phyloP scores from a whole-genome alignment of 2,113 vertebrate genomes.

The Oostethus manadensis region DNA sequence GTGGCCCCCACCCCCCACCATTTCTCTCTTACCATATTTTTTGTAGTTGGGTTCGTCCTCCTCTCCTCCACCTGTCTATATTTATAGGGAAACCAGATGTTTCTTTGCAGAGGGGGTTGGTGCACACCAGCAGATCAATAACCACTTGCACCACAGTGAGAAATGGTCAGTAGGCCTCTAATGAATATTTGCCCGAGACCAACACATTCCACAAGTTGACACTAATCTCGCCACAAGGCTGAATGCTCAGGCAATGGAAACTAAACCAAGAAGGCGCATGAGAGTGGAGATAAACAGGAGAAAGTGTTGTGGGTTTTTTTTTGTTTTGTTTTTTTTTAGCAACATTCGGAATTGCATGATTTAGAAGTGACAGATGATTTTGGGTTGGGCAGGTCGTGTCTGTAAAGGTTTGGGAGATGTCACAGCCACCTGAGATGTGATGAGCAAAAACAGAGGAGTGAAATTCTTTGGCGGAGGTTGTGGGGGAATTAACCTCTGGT shows the following conservation, averaged over 20 bases:
- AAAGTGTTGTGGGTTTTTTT: slow-evolving; percentile 29
- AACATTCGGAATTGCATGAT: slow-evolving; percentile 48
- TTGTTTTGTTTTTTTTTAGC: slow-evolving; percentile 38
- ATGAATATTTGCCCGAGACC: slow-evolving; percentile 69
- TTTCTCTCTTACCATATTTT: not conserved
- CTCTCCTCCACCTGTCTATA: slow-evolving; percentile 9
- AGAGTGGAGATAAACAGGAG: slow-evolving; percentile 26
- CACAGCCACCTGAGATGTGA: slow-evolving; percentile 59
- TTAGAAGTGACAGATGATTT: slow-evolving; percentile 42
- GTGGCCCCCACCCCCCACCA: slow-evolving; percentile 15
- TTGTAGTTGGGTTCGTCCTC: not conserved
- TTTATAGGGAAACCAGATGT: slow-evolving; percentile 37
- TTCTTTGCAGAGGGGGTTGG: slow-evolving; percentile 37
- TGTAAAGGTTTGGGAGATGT: slow-evolving; percentile 69
- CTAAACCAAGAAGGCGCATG: slow-evolving; percentile 5
- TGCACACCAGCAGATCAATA: slow-evolving; percentile 63
- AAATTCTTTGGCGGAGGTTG: slow-evolving; percentile 73
- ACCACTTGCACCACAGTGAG: slow-evolving; percentile 58
- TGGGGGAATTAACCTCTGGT: slow-evolving; percentile 45
- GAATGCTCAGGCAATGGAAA: slow-evolving; percentile 41
- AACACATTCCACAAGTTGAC: slow-evolving; percentile 75
- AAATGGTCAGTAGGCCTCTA: slow-evolving; percentile 72
- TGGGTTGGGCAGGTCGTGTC: slow-evolving; percentile 37
- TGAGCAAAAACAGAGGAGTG: slow-evolving; percentile 50
- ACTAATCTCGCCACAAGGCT: slow-evolving; percentile 44